Percentiles rank a stretch among this genome's conserved stretches.
These are phyloP conservation scores for Climacteris rufus DNA, from an alignment of 2,113 vertebrate genomes.

Conservation along the genomic window DNA sequence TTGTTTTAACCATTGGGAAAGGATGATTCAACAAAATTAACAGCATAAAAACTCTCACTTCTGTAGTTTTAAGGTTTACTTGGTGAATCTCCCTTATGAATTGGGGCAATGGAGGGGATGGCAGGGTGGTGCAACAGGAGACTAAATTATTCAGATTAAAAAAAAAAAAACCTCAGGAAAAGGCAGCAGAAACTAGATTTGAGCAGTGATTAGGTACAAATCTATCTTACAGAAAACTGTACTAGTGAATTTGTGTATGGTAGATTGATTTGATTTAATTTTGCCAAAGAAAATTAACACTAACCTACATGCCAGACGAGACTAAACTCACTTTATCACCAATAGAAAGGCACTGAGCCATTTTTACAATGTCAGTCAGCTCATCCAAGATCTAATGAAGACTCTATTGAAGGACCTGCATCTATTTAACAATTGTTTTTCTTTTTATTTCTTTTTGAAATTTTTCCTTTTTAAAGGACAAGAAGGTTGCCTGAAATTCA, in stretches of 20 bases:
- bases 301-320: background rate
- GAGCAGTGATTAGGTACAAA: background rate
- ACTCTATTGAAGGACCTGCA: background rate
- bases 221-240: background rate
- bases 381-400: background rate
- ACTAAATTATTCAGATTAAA: background rate
- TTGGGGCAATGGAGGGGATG: accelerated
- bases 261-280: background rate
- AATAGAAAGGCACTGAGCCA: background rate
- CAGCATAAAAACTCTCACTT: background rate
- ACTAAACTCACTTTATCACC: background rate
- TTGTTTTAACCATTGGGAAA: conserved; percentile 55
- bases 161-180: background rate
- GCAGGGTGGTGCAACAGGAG: accelerated
- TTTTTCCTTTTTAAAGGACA: background rate
- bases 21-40: conserved; percentile 32
- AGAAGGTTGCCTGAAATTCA: background rate
- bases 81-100: background rate
- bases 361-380: background rate
- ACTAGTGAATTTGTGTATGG: background rate
- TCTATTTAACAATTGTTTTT: background rate
- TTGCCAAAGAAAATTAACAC: background rate
- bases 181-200: conserved; percentile 2
- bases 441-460: background rate
- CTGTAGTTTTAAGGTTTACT: background rate